Evolutionary conservation across 2,113 vertebrate genomes (phyloP).

Genomic region (Peromyscus maniculatus): DNA sequence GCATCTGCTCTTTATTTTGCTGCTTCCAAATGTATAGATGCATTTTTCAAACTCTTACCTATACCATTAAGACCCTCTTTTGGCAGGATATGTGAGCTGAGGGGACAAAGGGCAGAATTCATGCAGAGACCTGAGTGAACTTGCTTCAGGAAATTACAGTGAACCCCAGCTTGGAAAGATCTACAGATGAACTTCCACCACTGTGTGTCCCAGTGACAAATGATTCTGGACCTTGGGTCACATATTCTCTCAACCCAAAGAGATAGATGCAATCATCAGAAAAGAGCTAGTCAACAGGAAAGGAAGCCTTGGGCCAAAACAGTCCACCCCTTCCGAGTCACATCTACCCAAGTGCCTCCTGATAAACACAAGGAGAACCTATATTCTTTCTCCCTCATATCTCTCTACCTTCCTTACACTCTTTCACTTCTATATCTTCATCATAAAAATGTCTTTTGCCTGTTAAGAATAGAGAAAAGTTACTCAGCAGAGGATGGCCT

Average conservation of each 20-base stretch:
- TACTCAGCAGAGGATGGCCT: background rate
- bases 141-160: background rate
- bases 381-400: background rate
- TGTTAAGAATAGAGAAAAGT: background rate
- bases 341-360: background rate
- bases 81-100: background rate
- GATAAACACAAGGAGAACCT: background rate
- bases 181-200: background rate
- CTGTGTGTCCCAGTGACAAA: background rate
- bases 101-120: background rate
- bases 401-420: background rate
- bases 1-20: background rate
- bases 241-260: background rate
- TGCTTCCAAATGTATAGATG: background rate
- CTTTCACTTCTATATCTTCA: background rate
- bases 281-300: background rate
- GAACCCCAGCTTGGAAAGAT: background rate
- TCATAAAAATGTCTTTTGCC: background rate
- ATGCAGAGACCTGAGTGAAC: background rate
- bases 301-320: background rate
- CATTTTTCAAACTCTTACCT: background rate
- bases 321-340: background rate
- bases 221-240: background rate
- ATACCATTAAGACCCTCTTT: background rate
- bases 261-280: background rate